A percentile compares a stretch with the other conserved stretches of the same genome.
These are phyloP conservation scores for Muntiacus reevesi DNA, from an alignment of 2,113 vertebrate genomes.

Conservation along the genomic window DNA sequence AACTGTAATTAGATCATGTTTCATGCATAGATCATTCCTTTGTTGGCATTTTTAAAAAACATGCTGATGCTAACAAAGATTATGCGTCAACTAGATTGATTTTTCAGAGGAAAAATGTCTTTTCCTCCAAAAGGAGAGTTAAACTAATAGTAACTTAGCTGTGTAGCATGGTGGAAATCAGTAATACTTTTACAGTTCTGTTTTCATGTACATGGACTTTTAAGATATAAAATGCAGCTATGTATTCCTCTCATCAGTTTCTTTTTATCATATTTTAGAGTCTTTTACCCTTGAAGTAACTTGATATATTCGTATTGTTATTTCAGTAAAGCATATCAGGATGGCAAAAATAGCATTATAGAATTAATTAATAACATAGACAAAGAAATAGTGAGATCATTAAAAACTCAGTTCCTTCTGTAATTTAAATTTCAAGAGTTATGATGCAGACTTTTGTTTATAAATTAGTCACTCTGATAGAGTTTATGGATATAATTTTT, in stretches of 20 bases:
- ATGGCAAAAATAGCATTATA: neutral
- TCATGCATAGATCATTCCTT: neutral
- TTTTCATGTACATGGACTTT: conserved; percentile 1
- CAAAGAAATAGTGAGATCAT: neutral
- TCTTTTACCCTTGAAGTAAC: neutral
- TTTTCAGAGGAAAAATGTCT: neutral
- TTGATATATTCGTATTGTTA: neutral
- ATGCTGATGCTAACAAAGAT: neutral
- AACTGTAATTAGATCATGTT: neutral
- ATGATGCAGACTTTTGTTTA: neutral
- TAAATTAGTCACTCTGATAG: neutral
- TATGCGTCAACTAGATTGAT: neutral
- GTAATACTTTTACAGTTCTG: neutral
- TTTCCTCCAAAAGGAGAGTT: neutral
- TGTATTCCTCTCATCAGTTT: neutral
- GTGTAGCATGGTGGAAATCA: neutral
- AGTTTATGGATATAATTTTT: neutral
- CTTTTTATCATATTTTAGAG: neutral
- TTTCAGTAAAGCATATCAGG: neutral
- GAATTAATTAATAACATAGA: neutral
- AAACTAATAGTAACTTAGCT: neutral
- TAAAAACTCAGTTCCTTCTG: conserved; percentile 24
- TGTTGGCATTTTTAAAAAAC: neutral
- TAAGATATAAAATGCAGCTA: neutral
- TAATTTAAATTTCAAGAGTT: neutral